These are phyloP conservation scores for Microchrysa polita DNA, from an alignment of 2,888 invertebrate species.

Conservation along the genomic window DNA sequence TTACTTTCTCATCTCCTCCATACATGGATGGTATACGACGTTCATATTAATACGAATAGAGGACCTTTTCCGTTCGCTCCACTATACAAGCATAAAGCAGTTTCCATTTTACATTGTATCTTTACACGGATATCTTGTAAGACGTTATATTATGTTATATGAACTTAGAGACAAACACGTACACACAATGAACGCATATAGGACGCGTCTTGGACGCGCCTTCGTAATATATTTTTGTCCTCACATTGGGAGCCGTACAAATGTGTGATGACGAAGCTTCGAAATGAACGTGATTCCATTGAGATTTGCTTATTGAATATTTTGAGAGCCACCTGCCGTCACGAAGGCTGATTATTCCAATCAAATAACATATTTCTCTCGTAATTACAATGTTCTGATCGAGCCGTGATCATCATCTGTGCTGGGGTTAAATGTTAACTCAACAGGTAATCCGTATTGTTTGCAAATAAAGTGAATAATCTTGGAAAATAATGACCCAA, in stretches of 20 bases:
- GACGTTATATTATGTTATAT: background rate
- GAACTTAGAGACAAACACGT: background rate
- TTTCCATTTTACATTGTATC: background rate
- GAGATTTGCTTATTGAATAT: constrained; percentile 38
- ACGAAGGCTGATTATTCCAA: constrained; percentile 39
- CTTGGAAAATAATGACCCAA: constrained; percentile 29
- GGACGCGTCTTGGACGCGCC: background rate
- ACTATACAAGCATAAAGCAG: constrained; percentile 2
- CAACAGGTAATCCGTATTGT: constrained; percentile 33
- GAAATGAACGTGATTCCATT: constrained; percentile 30
- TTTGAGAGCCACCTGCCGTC: constrained; percentile 40
- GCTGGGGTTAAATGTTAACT: constrained; percentile 34
- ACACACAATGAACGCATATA: too few relatives aligned
- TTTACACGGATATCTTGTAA: background rate
- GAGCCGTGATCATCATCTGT: constrained; percentile 30
- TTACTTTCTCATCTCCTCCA: constrained; percentile 39
- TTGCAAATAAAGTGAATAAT: constrained; percentile 25
- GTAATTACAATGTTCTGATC: constrained; percentile 39
- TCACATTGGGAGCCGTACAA: constrained; percentile 26
- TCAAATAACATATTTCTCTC: constrained; percentile 42
- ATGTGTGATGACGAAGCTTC: background rate
- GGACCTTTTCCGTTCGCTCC: background rate
- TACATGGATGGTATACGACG: constrained; percentile 1
- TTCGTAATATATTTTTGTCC: constrained; percentile 12
- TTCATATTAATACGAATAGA: constrained; percentile 8